Base-by-base conservation (phyloP, 2,888 invertebrate genomes). In the Acanthosepion pharaonis region DNA sequence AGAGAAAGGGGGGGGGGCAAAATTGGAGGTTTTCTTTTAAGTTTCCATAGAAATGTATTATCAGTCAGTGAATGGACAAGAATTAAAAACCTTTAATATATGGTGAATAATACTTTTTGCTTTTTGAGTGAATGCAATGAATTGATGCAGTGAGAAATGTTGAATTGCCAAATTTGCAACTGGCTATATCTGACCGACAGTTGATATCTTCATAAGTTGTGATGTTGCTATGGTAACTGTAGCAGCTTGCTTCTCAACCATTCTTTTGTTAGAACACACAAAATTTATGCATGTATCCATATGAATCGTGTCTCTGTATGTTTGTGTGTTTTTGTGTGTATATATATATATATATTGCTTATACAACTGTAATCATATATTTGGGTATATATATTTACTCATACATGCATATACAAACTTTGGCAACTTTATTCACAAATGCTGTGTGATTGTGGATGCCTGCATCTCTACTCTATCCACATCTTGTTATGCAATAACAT, bases 131-230 rank as follows among this genome's bases (percentile, higher is more conserved):
- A n/a, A 78, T 78, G n/a, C 78, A 78, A 78, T 78, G 78, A 78
- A 78, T 78, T 11, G n/a, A 78, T 78, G n/a, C n/a, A n/a, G 33
- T 28, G 28, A 78, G 78, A 78, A 33, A 78, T 15, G 18, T 78
- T 78, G 78, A 78, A 78, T 78, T 78, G 78, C 78, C 78, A 78
- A 78, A 78, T 33, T 78, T 78, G 78, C 33, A 78, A 78, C n/a
- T 33, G n/a, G 78, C 4, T 78, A 33, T 78, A 78, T 78, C n/a
- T 11, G 78, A 78, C 78, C 33, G n/a, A 78, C 3, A 33, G n/a
- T 15, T 78, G 78, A 78, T 78, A n/a, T 33, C 78, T 78, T 78
- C n/a, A 78, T 9, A 78, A 78, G 78, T 78, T 78, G n/a, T 78
- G n/a, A 78, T 78, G 78, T 78, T 33, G 18, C 78, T 15, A 78